These are phyloP conservation scores for Alectoris magna DNA, from an alignment of 2,797 vertebrate genomes.

Conservation along the genomic window DNA sequence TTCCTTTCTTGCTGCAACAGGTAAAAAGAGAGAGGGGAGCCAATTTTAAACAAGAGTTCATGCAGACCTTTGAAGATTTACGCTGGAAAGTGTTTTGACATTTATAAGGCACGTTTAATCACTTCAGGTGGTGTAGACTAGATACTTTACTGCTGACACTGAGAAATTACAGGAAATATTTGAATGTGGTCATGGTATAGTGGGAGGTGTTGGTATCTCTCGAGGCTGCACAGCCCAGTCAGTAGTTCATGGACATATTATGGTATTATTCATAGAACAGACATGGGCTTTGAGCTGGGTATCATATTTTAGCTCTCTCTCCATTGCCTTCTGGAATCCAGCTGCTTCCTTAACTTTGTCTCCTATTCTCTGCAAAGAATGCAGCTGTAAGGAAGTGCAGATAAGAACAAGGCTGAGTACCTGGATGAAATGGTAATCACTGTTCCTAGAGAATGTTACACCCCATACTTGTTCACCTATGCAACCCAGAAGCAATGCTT, in stretches of 20 bases:
- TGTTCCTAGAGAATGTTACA: not conserved
- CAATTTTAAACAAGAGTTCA: not conserved
- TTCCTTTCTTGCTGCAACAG: not conserved
- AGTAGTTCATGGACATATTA: not conserved
- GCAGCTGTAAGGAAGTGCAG: not conserved
- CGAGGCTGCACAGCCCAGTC: not conserved
- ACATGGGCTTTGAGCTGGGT: not conserved
- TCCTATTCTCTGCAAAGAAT: not conserved
- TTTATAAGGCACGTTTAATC: slow-evolving; percentile 22
- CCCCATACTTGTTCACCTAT: not conserved
- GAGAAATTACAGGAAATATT: slow-evolving; percentile 42
- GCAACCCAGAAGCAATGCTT: not conserved
- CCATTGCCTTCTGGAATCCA: not conserved
- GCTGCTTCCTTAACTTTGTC: not conserved
- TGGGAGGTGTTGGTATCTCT: slow-evolving; percentile 9
- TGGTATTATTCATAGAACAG: not conserved
- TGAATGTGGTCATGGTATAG: slow-evolving; percentile 24
- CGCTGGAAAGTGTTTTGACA: slow-evolving; percentile 1
- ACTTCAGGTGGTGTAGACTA: slow-evolving; percentile 11
- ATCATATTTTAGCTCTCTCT: not conserved
- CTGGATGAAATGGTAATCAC: not conserved
- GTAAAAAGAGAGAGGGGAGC: not conserved
- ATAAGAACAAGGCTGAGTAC: not conserved
- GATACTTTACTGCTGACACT: slow-evolving; percentile 39
- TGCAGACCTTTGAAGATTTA: slow-evolving; percentile 21